Conservation (phyloP, 35 echinoderm and acorn worm species). For the Hemicentrotus pulcherrimus region DNA sequence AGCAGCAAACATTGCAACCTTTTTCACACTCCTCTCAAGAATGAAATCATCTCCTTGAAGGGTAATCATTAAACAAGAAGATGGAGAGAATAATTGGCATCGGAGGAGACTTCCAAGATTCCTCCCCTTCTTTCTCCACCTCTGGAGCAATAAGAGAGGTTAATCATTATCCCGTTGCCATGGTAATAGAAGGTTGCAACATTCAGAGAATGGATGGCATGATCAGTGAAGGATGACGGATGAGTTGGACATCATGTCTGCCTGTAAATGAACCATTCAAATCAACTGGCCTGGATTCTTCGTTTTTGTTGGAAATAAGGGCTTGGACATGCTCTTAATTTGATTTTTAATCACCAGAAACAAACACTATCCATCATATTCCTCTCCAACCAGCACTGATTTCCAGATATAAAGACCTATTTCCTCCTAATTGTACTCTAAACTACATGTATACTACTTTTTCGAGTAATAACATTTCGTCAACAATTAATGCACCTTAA, state of each 20-base stretch:
- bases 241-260: neutral
- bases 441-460: too few relatives aligned
- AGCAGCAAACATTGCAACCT: neutral
- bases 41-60: neutral
- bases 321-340: neutral
- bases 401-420: too few relatives aligned
- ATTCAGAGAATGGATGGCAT: neutral
- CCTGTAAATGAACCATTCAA: neutral
- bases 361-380: neutral
- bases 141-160: neutral
- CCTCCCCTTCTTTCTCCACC: neutral
- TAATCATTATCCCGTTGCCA: neutral
- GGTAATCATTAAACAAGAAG: slow-evolving; percentile 5
- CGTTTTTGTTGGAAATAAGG: neutral
- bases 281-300: neutral
- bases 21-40: neutral
- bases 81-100: neutral
- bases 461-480: too few relatives aligned
- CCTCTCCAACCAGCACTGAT: too few relatives aligned
- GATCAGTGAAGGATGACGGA: neutral
- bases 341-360: neutral
- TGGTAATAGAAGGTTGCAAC: neutral
- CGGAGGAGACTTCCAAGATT: neutral
- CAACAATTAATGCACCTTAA: too few relatives aligned
- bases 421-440: too few relatives aligned